Evolutionary conservation across 2,113 vertebrate genomes (phyloP), one percentile per base, ranked within the genome.

Genomic region (Paedocypris sp.): DNA sequence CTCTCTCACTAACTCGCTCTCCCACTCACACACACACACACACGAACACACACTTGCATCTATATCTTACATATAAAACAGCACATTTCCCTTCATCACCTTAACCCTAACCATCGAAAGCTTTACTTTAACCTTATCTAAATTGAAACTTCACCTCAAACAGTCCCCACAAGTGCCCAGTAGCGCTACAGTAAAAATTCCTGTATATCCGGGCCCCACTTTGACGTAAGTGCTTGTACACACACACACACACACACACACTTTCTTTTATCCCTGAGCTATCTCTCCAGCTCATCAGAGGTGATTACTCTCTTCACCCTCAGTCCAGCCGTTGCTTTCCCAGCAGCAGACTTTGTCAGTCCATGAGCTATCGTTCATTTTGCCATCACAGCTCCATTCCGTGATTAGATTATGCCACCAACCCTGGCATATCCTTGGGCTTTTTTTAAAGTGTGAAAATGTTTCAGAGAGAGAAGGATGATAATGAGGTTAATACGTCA

Each of bases 331-430:
- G 22, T 31, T 31, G 23, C 36, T 16, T 43, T 57, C 38, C 26
- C 16, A 58, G 54, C 25, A 43, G 22, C 2, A 3, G 35, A 43
- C 29, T 16, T 65, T 43, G 25, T 69, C 28, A 54, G 62, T 42
- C 67, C 35, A 48, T 56, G 67, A 13, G 47, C 60, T 42, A n/a
- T 57, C 47, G 48, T 36, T 59, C 11, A 29, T 23, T 13, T 58
- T 43, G 16, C 54, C 39, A 58, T 39, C 18, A 58, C 32, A 29
- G 39, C 12, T 6, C 16, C 26, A 26, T 41, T 18, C 43, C 22
- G n/a, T 60, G 35, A 62, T 20, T 10, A 32, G 26, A 16, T 33
- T 43, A 45, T 31, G 39, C 33, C 32, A 39, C 15, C 41, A 31
- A 23, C 23, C 22, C 47, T 60, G 61, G 29, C 60, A 51, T 7